Conservation (phyloP, 2,797 vertebrate species). For the Hypotaenidia philippensis region DNA sequence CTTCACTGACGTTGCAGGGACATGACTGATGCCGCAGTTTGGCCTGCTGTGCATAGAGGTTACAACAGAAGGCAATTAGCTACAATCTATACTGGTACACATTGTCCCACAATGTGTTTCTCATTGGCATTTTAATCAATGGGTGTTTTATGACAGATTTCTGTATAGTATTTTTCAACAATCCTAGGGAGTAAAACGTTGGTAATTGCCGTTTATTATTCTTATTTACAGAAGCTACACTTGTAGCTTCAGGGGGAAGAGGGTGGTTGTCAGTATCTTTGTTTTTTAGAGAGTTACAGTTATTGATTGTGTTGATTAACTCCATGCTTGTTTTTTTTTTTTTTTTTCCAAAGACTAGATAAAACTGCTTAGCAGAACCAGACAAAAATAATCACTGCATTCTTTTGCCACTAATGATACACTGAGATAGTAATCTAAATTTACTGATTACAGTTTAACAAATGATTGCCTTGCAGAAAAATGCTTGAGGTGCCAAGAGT, state of each 20-base stretch:
- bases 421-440: not conserved
- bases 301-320: not conserved
- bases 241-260: not conserved
- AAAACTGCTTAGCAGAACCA: not conserved
- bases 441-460: not conserved
- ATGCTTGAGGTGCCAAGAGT: not conserved
- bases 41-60: not conserved
- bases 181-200: not conserved
- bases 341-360: not conserved
- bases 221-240: not conserved
- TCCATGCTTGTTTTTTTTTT: not conserved
- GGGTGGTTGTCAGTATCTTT: not conserved
- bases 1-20: not conserved
- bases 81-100: not conserved
- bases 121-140: slow-evolving; percentile 11
- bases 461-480: not conserved
- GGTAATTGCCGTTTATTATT: not conserved
- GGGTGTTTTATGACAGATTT: not conserved
- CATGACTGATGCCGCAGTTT: not conserved
- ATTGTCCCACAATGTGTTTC: not conserved
- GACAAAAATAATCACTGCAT: not conserved
- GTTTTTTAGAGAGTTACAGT: not conserved
- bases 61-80: slow-evolving; percentile 2
- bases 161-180: not conserved
- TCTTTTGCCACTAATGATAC: not conserved